Base-by-base conservation (phyloP, 1,140 invertebrate genomes). In the Magallana gigas region DNA sequence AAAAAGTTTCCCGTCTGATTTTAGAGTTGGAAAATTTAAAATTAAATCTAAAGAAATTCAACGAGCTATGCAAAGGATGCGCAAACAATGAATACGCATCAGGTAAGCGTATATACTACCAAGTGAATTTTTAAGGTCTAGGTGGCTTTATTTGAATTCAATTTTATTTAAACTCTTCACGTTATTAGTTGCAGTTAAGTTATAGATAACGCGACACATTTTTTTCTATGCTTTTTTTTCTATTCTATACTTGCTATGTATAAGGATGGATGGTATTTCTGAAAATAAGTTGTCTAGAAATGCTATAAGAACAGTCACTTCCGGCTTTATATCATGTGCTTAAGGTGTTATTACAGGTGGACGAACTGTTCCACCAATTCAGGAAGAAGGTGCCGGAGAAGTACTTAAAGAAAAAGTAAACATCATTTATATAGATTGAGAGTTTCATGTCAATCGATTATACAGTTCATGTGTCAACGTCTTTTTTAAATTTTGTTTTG, bases 1-100 rank as follows among this genome's bases (percentile, higher is more conserved):
- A 29, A 76, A 76, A 76, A 29, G 7, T 76, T 11, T 36, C 68
- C 9, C 8, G 8, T 36, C 68, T 76, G 7, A 29, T 48, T 12
- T 23, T 76, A 23, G 68, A 76, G 14, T 18, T 8, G 68, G 68
- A 76, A 29, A 23, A 8, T 29, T 11, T 76, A 4, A 36, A 76
- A 76, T 76, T 76, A 76, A 76, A 76, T 29, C 36, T 76, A 29
- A 18, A 76, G 23, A 76, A 76, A 76, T 76, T 76, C 23, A 76
- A 36, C 23, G 68, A 29, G 12, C 23, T 76, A 7, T 12, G 23
- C 23, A 76, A 76, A 11, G 18, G 36, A 76, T 5, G 11, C 36
- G 36, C 36, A 48, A 48, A 48, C 36, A 48, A 48, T 48, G 36
- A 48, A 48, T 48, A 48, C 5, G 36, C 36, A 48, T 48, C 36